These are phyloP conservation scores for Squalus acanthias DNA, from an alignment of 2,797 vertebrate genomes.

Conservation along the genomic window DNA sequence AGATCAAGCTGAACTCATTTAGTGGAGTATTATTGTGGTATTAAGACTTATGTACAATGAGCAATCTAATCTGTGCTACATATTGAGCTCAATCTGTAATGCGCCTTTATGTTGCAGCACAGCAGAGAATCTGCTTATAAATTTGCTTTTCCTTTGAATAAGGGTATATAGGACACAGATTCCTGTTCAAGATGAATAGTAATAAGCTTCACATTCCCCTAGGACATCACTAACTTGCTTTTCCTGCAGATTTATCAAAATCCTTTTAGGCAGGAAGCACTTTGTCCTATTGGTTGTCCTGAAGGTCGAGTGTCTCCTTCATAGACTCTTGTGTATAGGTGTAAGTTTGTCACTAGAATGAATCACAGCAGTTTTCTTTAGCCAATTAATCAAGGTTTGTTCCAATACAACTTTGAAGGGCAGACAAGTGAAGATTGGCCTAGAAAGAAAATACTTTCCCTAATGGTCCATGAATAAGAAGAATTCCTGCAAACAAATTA, in stretches of 20 bases:
- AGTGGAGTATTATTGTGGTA: not conserved
- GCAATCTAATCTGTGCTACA: not conserved
- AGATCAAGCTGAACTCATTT: not conserved
- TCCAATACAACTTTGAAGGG: not conserved
- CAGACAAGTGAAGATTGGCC: not conserved
- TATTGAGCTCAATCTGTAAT: not conserved
- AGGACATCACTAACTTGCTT: not conserved
- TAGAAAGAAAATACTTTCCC: not conserved
- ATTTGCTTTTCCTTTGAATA: slow-evolving; percentile 16
- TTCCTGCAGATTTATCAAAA: not conserved
- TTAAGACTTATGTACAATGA: not conserved
- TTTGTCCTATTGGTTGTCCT: not conserved
- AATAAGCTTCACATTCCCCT: not conserved
- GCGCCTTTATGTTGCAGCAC: not conserved
- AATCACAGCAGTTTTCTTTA: not conserved
- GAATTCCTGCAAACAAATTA: not conserved
- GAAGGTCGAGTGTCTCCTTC: not conserved
- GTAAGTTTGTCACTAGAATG: not conserved
- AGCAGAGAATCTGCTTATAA: not conserved
- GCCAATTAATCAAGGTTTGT: not conserved
- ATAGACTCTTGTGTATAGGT: not conserved
- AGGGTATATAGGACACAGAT: not conserved
- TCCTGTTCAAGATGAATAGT: not conserved
- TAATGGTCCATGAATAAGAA: not conserved
- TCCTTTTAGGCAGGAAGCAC: not conserved